Evolutionary conservation across 35 echinoderm and acorn worm genomes (phyloP).

Genomic region (Holothuria glaberrima): DNA sequence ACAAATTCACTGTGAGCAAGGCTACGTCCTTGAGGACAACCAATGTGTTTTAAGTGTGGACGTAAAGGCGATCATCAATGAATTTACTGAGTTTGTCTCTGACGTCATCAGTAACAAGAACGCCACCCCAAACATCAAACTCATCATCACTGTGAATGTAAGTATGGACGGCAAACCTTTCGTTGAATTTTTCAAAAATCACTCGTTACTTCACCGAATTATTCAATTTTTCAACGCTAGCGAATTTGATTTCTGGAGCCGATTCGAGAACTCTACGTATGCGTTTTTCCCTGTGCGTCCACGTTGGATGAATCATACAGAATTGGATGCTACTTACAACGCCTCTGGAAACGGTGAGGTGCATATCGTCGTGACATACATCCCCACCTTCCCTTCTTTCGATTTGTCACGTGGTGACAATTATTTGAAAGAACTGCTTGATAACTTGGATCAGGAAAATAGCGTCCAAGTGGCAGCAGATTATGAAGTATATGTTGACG

Average conservation of each 20-base stretch:
- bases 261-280: slow-evolving; percentile 16
- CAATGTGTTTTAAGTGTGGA: slow-evolving; percentile 32
- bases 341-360: slow-evolving; percentile 26
- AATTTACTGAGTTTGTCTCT: slow-evolving; percentile 1
- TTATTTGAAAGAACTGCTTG: slow-evolving; percentile 24
- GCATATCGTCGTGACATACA: neutral
- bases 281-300: neutral
- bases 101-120: neutral
- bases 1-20: slow-evolving; percentile 43
- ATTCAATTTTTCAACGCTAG: slow-evolving; percentile 3
- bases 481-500: slow-evolving; percentile 52
- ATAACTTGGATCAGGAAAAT: slow-evolving; percentile 32
- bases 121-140: neutral
- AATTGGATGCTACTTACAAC: slow-evolving; percentile 38
- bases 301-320: slow-evolving; percentile 32
- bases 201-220: neutral
- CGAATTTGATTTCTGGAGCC: neutral
- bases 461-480: slow-evolving; percentile 31
- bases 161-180: slow-evolving; percentile 27
- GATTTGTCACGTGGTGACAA: neutral
- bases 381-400: neutral
- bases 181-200: slow-evolving; percentile 34
- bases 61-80: neutral
- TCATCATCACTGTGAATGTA: slow-evolving; percentile 45
- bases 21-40: slow-evolving; percentile 43